Conservation (phyloP, 2,113 vertebrate species). For the Ictalurus furcatus region DNA sequence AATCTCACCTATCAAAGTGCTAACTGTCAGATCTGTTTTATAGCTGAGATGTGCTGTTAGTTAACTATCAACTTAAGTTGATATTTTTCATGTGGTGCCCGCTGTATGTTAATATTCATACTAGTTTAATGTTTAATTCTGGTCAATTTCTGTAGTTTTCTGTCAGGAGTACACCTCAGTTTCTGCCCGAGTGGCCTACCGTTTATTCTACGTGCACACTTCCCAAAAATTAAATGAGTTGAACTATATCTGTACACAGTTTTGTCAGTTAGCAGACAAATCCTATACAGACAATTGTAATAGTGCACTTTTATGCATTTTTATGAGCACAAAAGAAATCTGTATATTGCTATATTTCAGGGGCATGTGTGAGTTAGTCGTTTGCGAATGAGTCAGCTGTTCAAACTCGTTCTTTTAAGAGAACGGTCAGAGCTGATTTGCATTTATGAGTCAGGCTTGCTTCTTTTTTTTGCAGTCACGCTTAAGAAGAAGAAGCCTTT, state of each 20-base stretch:
- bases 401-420: not conserved
- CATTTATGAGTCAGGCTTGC: not conserved
- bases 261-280: not conserved
- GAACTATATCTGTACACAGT: not conserved
- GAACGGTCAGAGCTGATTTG: not conserved
- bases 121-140: not conserved
- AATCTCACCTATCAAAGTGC: not conserved
- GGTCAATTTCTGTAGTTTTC: not conserved
- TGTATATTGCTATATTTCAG: not conserved
- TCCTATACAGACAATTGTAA: not conserved
- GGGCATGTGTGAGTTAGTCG: not conserved
- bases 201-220: not conserved
- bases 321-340: not conserved
- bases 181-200: not conserved
- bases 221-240: not conserved
- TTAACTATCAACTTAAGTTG: not conserved
- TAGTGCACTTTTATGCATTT: not conserved
- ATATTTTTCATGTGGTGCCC: not conserved
- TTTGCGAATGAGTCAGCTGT: not conserved
- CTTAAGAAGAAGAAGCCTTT: not conserved
- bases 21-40: not conserved
- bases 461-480: not conserved
- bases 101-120: not conserved
- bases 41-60: not conserved
- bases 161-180: no score